phyloP scores from a whole-genome alignment of 2,113 vertebrate species.

The Aspiorhynchus laticeps region DNA sequence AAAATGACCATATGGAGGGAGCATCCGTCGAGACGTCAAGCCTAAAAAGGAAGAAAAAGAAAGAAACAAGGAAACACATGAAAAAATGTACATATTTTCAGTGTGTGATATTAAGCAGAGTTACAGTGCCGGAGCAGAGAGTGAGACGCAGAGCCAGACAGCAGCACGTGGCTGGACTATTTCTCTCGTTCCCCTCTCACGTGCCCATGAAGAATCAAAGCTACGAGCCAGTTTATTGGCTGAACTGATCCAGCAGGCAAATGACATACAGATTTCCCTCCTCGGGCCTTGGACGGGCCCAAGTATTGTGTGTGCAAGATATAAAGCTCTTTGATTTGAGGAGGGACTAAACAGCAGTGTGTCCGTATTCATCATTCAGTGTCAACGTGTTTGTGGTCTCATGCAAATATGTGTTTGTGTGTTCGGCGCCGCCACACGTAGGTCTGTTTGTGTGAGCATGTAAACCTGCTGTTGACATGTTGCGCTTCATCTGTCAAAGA shows the following conservation, averaged over 20 bases:
- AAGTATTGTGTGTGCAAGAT: slow-evolving; percentile 20
- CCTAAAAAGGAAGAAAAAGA: slow-evolving; percentile 32
- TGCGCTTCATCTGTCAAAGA: slow-evolving; percentile 13
- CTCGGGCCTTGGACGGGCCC: slow-evolving; percentile 39
- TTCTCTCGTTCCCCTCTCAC: slow-evolving; percentile 39
- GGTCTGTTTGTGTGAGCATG: neutral
- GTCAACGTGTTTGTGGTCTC: neutral
- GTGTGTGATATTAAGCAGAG: slow-evolving; percentile 32
- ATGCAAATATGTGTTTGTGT: neutral
- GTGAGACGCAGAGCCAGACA: slow-evolving; percentile 11
- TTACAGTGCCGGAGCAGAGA: neutral
- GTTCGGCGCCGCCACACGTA: neutral
- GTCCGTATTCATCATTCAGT: neutral
- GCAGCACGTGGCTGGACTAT: slow-evolving; percentile 49
- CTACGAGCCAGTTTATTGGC: slow-evolving; percentile 46
- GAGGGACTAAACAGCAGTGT: neutral
- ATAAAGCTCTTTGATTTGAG: slow-evolving; percentile 25
- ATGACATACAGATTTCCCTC: slow-evolving; percentile 44
- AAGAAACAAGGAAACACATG: neutral
- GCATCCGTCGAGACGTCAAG: neutral
- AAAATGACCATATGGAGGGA: neutral
- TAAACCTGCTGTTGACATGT: slow-evolving; percentile 27
- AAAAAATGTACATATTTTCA: slow-evolving; percentile 10
- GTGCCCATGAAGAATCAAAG: slow-evolving; percentile 44
- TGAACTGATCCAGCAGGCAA: slow-evolving; percentile 26